A percentile compares a stretch with the other conserved stretches of the same genome.
Conservation (phyloP, 2,113 vertebrate genomes). For the Malurus elegans region DNA sequence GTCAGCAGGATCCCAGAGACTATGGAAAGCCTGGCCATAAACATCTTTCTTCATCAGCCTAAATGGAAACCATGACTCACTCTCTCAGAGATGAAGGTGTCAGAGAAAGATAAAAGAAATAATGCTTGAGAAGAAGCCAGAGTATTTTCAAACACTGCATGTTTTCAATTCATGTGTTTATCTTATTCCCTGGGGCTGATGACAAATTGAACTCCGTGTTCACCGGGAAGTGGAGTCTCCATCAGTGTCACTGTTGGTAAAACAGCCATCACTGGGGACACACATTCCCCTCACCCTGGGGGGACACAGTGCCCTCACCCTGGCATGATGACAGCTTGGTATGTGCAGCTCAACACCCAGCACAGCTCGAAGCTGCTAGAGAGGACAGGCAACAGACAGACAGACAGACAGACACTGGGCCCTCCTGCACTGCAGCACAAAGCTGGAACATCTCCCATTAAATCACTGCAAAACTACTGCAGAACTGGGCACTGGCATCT, state of each 20-base stretch:
- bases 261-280: neutral
- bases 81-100: neutral
- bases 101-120: neutral
- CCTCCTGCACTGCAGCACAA: neutral
- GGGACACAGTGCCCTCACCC: fast-evolving
- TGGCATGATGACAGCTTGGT: too few relatives aligned
- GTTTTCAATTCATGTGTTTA: neutral
- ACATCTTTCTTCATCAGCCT: neutral
- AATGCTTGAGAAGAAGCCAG: neutral
- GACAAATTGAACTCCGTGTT: neutral
- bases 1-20: neutral
- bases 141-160: neutral
- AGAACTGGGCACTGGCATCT: too few relatives aligned
- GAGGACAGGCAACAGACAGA: neutral
- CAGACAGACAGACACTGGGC: neutral
- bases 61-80: neutral
- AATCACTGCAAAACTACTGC: neutral
- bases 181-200: neutral
- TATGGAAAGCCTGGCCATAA: neutral
- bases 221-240: neutral
- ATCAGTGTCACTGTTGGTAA: neutral
- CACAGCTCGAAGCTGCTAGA: neutral
- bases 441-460: neutral
- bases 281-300: neutral
- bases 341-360: neutral